A percentile compares a stretch with the other conserved stretches of the same genome.
Evolutionary conservation across 2,797 vertebrate species (phyloP).

Genomic region (Agapornis canus): DNA sequence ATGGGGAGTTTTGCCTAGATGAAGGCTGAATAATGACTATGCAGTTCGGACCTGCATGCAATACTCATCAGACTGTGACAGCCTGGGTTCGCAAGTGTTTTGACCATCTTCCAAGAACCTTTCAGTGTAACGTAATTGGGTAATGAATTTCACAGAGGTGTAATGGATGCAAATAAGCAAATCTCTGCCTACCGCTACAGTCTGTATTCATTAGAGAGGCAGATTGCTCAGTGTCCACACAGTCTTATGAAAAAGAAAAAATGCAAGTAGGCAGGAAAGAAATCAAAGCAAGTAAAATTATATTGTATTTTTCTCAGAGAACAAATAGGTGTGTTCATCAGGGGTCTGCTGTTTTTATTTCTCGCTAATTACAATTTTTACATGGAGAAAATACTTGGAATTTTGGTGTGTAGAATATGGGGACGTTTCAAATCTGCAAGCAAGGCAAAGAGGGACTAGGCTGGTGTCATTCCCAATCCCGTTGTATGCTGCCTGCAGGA

Average conservation of each 20-base stretch:
- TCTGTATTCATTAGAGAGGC: slow-evolving; percentile 42
- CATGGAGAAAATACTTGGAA: not conserved
- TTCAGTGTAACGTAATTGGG: slow-evolving; percentile 4
- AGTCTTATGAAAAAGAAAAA: not conserved
- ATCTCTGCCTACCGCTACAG: not conserved
- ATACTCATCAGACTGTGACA: slow-evolving; percentile 5
- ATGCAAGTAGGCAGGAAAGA: slow-evolving; percentile 17
- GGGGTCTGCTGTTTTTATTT: not conserved
- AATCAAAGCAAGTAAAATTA: slow-evolving; percentile 12
- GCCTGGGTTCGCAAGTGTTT: slow-evolving; percentile 12
- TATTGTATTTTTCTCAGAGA: slow-evolving; percentile 6
- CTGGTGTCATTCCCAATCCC: not conserved
- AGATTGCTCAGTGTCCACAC: slow-evolving; percentile 1
- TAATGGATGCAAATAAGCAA: slow-evolving; percentile 46
- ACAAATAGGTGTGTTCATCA: not conserved
- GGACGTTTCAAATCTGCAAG: not conserved
- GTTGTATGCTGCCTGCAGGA: fast-evolving
- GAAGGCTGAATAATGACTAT: not conserved
- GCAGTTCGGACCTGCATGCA: fast-evolving
- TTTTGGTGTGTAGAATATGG: not conserved
- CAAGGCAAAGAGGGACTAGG: fast-evolving
- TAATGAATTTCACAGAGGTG: slow-evolving; percentile 67
- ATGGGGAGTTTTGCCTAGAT: not conserved
- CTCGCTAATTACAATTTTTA: not conserved
- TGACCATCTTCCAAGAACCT: slow-evolving; percentile 41